These are phyloP conservation scores for Leptonema lineaticorne DNA, from an alignment of 1,140 invertebrate species.

Conservation along the genomic window DNA sequence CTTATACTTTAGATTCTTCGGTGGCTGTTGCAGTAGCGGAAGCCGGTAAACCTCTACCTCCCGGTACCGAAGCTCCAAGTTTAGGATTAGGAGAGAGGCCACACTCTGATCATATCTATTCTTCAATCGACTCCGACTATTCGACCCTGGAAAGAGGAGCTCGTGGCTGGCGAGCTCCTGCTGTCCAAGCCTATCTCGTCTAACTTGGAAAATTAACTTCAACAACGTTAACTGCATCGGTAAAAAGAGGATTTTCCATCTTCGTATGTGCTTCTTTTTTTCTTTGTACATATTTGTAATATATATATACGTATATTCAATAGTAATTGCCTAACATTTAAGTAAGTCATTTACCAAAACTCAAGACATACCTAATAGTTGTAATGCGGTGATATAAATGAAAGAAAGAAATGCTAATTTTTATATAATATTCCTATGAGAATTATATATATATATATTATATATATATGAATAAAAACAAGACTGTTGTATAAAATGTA, in stretches of 20 bases:
- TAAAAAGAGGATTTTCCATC: slow-evolving; percentile 3
- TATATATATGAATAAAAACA: slow-evolving; percentile 33
- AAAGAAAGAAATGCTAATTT: slow-evolving; percentile 8
- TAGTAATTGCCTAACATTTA: slow-evolving; percentile 26
- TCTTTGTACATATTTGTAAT: neutral
- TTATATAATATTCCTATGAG: slow-evolving; percentile 32
- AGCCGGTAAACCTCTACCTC: slow-evolving; percentile 51
- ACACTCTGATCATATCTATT: slow-evolving; percentile 83
- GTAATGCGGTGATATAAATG: slow-evolving; percentile 29
- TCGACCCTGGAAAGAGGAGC: slow-evolving; percentile 55
- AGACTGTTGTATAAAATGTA: slow-evolving; percentile 41
- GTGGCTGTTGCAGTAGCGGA: slow-evolving; percentile 59
- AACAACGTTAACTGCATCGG: neutral
- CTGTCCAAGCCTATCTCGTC: slow-evolving; percentile 56
- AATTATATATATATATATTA: slow-evolving; percentile 20
- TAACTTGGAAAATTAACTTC: slow-evolving; percentile 37
- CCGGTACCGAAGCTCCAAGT: slow-evolving; percentile 51
- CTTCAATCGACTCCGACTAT: slow-evolving; percentile 84
- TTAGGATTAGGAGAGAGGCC: slow-evolving; percentile 60
- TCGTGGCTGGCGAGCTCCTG: slow-evolving; percentile 50
- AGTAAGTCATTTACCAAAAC: slow-evolving; percentile 42
- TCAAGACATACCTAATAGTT: slow-evolving; percentile 40
- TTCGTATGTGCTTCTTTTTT: no score
- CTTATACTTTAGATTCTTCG: slow-evolving; percentile 69
- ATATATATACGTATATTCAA: no score